Base-by-base conservation (phyloP, 2,888 invertebrate genomes). In the Drosophila infuscata region DNA sequence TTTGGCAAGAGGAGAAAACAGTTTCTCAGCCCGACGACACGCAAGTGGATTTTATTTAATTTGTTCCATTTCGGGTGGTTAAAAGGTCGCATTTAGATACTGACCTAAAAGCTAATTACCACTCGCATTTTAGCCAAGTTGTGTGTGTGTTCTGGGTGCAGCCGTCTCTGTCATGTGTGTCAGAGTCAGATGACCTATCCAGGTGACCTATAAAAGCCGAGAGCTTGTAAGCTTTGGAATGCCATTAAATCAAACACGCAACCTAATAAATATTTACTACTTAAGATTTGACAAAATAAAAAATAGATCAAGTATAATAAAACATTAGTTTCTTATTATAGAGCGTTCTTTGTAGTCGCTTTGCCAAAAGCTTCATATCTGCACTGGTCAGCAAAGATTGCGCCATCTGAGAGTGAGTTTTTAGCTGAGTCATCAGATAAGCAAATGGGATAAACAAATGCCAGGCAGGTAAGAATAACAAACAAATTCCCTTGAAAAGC, bases 101-200 rank as follows among this genome's bases (percentile, higher is more conserved):
- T 79, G 82, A 74, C 79, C 79, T 69, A 74, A 79, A 79, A 74
- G 59, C 66, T 78, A 81, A 79, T 81, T 75, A 75, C 65, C 54
- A 66, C 43, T 59, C 43, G 60, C 63, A 63, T 74, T 74, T 53
- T 38, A 49, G 77, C 81, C 63, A 70, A 67, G 25, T 38, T 36
- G 2, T 54, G 17, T 54, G 54, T 15, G 25, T 25, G 15, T 48
- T 30, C 4, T 73, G 69, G 79, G 79, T 73, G 81, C 69, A 81
- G 79, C 73, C 32, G 20, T 17, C 25, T 15, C n/a, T 33, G 46
- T 59, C 61, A 59, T 51, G 32, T 64, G 68, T 38, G 6, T 56
- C 30, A 38, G 38, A 46, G 30, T 56, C 56, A 15, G 66, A 49
- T 54, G 79, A 79, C 81, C 79, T 79, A 73, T 67, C 77, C 77